Conservation (phyloP, 1,140 invertebrate genomes). For the Zeugodacus cucurbitae region DNA sequence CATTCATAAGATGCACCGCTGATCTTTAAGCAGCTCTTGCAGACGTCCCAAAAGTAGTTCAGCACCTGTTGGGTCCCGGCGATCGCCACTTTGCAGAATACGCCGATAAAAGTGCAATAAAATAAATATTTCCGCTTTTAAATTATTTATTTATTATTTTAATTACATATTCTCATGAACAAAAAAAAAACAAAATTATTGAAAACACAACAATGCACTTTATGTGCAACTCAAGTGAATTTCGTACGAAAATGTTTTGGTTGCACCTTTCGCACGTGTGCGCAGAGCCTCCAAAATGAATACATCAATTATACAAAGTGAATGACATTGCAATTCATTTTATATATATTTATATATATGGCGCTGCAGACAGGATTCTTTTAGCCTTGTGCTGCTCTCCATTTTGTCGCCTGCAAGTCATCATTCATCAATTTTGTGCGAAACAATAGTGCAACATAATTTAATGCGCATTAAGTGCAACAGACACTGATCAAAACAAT, state of each 20-base stretch:
- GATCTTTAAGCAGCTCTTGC: neutral
- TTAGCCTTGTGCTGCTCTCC: neutral
- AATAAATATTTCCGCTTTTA: constrained; percentile 45
- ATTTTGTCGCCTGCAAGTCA: constrained; percentile 24
- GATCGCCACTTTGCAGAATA: neutral
- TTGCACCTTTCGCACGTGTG: neutral
- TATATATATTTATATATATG: neutral
- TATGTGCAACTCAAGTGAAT: neutral
- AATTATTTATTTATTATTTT: constrained; percentile 41
- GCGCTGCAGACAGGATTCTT: too few relatives aligned
- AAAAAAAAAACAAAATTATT: neutral
- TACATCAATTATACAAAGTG: constrained; percentile 13
- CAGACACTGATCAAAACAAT: constrained; percentile 29
- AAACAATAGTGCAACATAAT: constrained; percentile 35
- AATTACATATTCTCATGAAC: constrained; percentile 25
- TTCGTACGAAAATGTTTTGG: neutral
- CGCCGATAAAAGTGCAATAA: constrained; percentile 43
- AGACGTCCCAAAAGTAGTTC: neutral
- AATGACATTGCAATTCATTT: neutral
- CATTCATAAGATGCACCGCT: constrained; percentile 30
- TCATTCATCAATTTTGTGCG: constrained; percentile 18
- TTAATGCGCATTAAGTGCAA: constrained; percentile 39
- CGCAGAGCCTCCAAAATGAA: neutral
- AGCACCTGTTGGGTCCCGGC: neutral
- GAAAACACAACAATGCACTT: constrained; percentile 26